Evolutionary conservation across 1,140 invertebrate genomes (phyloP).

Genomic region (Aplysia californica): DNA sequence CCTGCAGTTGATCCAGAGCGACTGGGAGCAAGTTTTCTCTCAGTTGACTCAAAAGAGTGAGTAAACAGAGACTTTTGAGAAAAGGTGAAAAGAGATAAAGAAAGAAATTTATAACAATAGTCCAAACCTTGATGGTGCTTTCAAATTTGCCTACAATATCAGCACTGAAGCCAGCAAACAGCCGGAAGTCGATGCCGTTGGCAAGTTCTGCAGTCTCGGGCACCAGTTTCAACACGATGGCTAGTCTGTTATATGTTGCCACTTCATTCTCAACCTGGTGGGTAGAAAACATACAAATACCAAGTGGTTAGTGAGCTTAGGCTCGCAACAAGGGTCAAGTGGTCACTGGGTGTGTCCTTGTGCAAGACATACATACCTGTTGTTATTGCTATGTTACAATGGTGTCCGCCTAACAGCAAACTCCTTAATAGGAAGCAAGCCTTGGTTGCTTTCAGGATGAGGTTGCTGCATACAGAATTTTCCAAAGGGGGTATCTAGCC

Average conservation of each 20-base stretch:
- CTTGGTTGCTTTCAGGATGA: no score
- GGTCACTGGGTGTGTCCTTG: no score
- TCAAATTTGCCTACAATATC: conserved; percentile 26
- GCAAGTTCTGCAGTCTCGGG: conserved; percentile 52
- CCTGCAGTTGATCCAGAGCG: no score
- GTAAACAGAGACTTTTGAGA: neutral
- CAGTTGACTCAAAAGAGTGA: neutral
- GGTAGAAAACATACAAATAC: no score
- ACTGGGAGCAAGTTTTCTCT: neutral
- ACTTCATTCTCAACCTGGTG: conserved; percentile 46
- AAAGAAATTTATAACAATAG: neutral
- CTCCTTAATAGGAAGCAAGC: no score
- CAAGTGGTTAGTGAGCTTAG: no score
- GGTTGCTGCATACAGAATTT: no score
- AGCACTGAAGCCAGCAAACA: conserved; percentile 34
- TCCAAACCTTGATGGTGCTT: conserved; percentile 43
- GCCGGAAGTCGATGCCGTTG: conserved; percentile 52
- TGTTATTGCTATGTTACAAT: no score
- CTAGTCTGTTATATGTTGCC: conserved; percentile 49
- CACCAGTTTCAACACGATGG: conserved; percentile 48
- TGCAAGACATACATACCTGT: no score
- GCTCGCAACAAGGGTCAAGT: no score
- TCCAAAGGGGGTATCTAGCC: no score
- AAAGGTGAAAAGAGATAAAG: neutral
- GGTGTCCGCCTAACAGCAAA: no score